These are phyloP conservation scores for Lanistes nyassanus DNA, from an alignment of 1,140 invertebrate species.

Conservation along the genomic window DNA sequence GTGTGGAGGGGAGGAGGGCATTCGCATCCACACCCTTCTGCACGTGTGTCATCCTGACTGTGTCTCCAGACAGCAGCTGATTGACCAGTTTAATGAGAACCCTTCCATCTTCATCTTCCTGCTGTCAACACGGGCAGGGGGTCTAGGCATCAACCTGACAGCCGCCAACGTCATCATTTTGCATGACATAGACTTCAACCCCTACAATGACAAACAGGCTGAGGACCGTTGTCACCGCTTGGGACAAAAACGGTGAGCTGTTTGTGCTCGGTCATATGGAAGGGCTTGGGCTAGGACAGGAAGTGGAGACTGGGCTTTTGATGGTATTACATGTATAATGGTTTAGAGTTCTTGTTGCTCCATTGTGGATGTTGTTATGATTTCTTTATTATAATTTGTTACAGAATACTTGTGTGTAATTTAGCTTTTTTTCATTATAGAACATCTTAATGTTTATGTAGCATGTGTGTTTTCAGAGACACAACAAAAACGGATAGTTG, in stretches of 20 bases:
- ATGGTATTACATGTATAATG: background rate
- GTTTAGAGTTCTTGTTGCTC: slow-evolving; percentile 3
- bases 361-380: too few species aligned
- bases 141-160: slow-evolving; percentile 73
- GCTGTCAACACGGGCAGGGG: slow-evolving; percentile 73
- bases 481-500: too few species aligned
- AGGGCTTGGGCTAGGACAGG: background rate
- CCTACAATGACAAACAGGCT: slow-evolving; percentile 97
- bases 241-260: slow-evolving; percentile 82
- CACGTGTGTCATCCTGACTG: background rate
- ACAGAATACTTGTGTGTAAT: too few species aligned
- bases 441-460: too few species aligned
- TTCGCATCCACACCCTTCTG: too few species aligned
- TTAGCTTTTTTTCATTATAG: too few species aligned
- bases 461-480: too few species aligned
- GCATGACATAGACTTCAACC: slow-evolving; percentile 82
- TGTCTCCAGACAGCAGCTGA: slow-evolving; percentile 68
- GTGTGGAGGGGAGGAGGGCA: too few species aligned
- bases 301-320: background rate
- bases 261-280: background rate
- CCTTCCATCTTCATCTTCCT: slow-evolving; percentile 70
- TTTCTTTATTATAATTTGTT: background rate
- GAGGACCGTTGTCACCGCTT: slow-evolving; percentile 96
- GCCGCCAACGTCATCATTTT: slow-evolving; percentile 73
- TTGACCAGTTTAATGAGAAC: slow-evolving; percentile 71